Base-by-base conservation (phyloP, 2,888 invertebrate species). In the Eupithecia dodoneata region DNA sequence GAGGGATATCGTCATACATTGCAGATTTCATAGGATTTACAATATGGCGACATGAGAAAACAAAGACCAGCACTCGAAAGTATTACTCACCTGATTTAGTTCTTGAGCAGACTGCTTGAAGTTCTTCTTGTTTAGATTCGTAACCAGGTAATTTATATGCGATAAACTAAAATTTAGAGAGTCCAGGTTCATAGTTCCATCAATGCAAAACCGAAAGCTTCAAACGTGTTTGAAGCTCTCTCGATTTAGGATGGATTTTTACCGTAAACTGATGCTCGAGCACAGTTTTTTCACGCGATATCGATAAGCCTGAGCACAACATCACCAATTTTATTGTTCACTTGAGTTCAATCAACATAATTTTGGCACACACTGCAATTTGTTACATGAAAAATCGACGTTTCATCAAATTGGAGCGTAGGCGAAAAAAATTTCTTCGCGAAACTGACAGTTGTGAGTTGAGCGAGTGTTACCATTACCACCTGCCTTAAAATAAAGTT, bases 171-270 rank as follows among this genome's bases (percentile, higher is more conserved):
- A 98, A 97, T 98, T 98, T 97, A 98, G 97, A 97, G 99, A 97
- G 97, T 99, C 99, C 97, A 99, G 98, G 98, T 98, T 98, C 98
- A 98, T 98, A 98, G 98, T 98, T 98, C 98, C 98, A 97, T 97
- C 96, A 97, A 97, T 96, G 96, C 97, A 96, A 97, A 97, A 96
- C 96, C 97, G 98, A 98, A 98, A 98, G 98, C 98, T 98, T 98
- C 98, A 98, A 98, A 97, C 96, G 96, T 95, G 96, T 96, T 97
- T 98, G 98, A 98, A 98, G 98, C 98, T 97, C 97, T 97, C 97
- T 97, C 96, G 96, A 96, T 96, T 96, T 96, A 96, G 96, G 96
- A 96, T 96, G 96, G 96, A 96, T 96, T 95, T 96, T 96, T 94
- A 95, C 89, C 84, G 88, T 90, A 89, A 91, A 92, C 83, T 88